Conservation (phyloP, 2,113 vertebrate genomes). For the Rattus norvegicus region DNA sequence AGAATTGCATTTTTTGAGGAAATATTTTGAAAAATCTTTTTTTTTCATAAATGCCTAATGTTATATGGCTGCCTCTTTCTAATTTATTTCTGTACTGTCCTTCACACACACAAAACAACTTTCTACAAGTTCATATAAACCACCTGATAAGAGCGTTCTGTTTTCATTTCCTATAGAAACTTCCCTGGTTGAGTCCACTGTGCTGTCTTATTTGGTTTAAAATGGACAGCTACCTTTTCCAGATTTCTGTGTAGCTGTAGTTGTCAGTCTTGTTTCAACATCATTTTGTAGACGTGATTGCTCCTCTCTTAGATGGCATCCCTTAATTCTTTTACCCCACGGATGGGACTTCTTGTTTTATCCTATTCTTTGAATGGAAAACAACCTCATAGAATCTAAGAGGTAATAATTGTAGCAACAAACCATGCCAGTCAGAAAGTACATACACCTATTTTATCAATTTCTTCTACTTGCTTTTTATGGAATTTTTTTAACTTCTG, state of each 20-base stretch:
- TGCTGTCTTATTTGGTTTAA: neutral
- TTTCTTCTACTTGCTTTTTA: neutral
- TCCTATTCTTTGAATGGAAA: neutral
- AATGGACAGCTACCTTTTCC: too few relatives aligned
- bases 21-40: neutral
- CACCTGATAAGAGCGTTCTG: neutral
- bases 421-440: neutral
- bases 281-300: neutral
- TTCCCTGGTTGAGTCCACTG: neutral
- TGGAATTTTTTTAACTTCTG: neutral
- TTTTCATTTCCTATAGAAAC: neutral
- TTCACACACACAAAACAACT: neutral
- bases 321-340: neutral
- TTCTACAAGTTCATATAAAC: neutral
- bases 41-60: neutral
- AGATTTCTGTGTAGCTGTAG: neutral
- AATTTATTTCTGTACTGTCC: neutral
- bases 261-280: neutral
- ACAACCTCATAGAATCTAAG: neutral
- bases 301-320: neutral
- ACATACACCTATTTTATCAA: neutral
- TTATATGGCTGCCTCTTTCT: neutral
- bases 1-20: slow-evolving; percentile 15
- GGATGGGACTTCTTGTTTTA: neutral
- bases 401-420: neutral